A percentile compares a stretch with the other conserved stretches of the same genome.
phyloP scores from a whole-genome alignment of 1,140 invertebrate species.

The Pentalonia nigronervosa region DNA sequence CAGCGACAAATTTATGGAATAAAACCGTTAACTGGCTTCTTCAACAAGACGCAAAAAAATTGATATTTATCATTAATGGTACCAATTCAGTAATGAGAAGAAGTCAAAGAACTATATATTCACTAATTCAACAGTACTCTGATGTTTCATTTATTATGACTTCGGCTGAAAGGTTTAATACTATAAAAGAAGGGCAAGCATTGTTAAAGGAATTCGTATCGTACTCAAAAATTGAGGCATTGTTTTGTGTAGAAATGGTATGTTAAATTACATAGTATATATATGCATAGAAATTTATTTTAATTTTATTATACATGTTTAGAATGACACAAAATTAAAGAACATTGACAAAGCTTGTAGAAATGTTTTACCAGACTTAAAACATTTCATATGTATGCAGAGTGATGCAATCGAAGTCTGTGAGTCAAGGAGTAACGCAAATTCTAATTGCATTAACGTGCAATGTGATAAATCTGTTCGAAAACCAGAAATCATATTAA shows the following conservation, averaged over 20 bases:
- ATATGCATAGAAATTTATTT: neutral
- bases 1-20: slow-evolving; percentile 42
- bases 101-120: slow-evolving; percentile 50
- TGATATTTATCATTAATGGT: slow-evolving; percentile 56
- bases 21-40: slow-evolving; percentile 50
- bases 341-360: slow-evolving; percentile 18
- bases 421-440: slow-evolving; percentile 16
- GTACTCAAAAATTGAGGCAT: slow-evolving; percentile 19
- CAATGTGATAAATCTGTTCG: slow-evolving; percentile 28
- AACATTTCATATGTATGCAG: slow-evolving; percentile 53
- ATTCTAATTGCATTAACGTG: slow-evolving; percentile 21
- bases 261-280: neutral
- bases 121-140: slow-evolving; percentile 51
- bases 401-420: slow-evolving; percentile 50
- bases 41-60: slow-evolving; percentile 47
- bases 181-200: neutral
- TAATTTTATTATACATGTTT: neutral
- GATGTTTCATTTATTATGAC: slow-evolving; percentile 53
- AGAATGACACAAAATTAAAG: slow-evolving; percentile 32
- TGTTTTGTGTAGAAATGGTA: slow-evolving; percentile 58
- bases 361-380: slow-evolving; percentile 28
- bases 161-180: slow-evolving; percentile 41
- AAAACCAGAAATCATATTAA: slow-evolving; percentile 30
- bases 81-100: slow-evolving; percentile 47
- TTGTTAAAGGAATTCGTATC: slow-evolving; percentile 22